Percentiles rank a stretch among this genome's conserved stretches.
phyloP scores from a whole-genome alignment of 1,140 invertebrate genomes.

The Pomacea maculata region DNA sequence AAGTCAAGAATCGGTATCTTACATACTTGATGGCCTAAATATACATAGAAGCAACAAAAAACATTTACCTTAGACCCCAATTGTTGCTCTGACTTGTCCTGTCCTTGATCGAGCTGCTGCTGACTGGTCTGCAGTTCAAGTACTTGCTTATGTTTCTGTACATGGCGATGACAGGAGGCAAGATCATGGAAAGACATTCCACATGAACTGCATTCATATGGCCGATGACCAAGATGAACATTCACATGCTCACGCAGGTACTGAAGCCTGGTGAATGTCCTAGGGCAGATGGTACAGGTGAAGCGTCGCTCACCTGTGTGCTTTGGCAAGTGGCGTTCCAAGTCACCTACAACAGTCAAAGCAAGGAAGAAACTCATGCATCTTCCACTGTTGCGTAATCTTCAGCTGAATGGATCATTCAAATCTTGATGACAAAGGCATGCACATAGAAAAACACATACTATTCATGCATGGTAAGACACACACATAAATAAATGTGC shows the following conservation, averaged over 20 bases:
- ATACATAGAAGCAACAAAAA: not conserved
- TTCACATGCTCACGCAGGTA: slow-evolving; percentile 73
- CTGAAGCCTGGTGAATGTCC: slow-evolving; percentile 74
- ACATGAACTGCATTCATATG: slow-evolving; percentile 63
- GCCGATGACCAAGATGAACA: slow-evolving; percentile 55
- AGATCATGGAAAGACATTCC: slow-evolving; percentile 59
- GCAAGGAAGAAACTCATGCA: slow-evolving; percentile 3
- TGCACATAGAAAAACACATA: too few species aligned
- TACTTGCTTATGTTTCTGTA: slow-evolving; percentile 28
- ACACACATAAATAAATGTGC: not conserved
- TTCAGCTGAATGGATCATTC: not conserved
- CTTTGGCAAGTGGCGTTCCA: slow-evolving; percentile 72
- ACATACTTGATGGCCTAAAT: too few species aligned
- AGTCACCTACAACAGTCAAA: slow-evolving; percentile 79
- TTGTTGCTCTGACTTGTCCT: not conserved
- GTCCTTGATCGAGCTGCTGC: not conserved
- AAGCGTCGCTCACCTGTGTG: slow-evolving; percentile 60
- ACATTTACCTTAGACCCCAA: not conserved
- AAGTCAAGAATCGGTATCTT: too few species aligned
- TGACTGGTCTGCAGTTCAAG: not conserved
- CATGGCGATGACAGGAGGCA: slow-evolving; percentile 61
- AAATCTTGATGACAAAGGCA: not conserved
- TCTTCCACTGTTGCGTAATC: not conserved
- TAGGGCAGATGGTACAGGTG: slow-evolving; percentile 74
- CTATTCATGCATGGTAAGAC: not conserved